phyloP scores from a whole-genome alignment of 1,140 invertebrate genomes.

The Marisa cornuarietis region DNA sequence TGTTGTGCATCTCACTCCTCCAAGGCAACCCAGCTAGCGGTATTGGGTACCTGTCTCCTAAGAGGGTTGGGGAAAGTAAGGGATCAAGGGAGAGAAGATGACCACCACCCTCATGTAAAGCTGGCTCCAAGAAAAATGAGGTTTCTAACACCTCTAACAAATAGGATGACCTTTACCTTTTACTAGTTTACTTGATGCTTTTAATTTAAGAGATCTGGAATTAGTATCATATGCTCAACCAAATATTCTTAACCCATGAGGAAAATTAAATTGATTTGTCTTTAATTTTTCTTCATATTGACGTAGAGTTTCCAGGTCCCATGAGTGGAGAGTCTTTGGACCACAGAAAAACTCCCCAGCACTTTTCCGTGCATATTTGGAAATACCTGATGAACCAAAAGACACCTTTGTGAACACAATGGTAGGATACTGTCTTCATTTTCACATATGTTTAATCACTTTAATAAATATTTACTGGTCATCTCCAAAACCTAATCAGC shows the following conservation, averaged over 20 bases:
- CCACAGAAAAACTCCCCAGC: slow-evolving; percentile 24
- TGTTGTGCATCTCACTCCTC: not conserved
- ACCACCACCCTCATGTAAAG: no score
- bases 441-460: not conserved
- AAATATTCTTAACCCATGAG: not conserved
- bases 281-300: not conserved
- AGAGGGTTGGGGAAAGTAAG: no score
- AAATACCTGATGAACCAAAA: slow-evolving; percentile 29
- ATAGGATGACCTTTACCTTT: not conserved
- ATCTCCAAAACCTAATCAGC: not conserved
- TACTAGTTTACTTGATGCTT: not conserved
- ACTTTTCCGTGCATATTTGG: slow-evolving; percentile 33
- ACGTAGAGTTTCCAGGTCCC: slow-evolving; percentile 17
- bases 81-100: no score
- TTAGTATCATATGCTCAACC: not conserved
- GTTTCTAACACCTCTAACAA: not conserved
- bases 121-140: not conserved
- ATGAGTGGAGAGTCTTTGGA: slow-evolving; percentile 27
- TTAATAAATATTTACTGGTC: not conserved
- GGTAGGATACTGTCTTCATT: slow-evolving; percentile 30
- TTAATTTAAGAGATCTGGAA: not conserved
- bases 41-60: no score
- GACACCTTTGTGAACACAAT: slow-evolving; percentile 50
- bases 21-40: no score
- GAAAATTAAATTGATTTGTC: not conserved